Evolutionary conservation across 1,140 invertebrate genomes (phyloP).

Genomic region (Eurytemora carolleeae): DNA sequence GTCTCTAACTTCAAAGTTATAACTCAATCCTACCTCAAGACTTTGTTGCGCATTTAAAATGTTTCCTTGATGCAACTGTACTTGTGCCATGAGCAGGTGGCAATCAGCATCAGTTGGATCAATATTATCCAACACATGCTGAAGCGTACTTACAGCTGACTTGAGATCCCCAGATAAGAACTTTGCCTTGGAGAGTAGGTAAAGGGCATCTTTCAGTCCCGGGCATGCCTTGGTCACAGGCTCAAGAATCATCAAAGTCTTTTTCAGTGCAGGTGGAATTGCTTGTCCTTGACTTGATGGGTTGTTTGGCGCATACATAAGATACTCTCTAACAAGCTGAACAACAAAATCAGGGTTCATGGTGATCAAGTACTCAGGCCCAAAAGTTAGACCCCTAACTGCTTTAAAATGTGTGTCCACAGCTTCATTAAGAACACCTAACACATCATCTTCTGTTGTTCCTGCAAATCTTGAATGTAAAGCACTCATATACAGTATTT

Average conservation of each 20-base stretch:
- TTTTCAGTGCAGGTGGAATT: constrained; percentile 26
- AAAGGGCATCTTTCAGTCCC: constrained; percentile 47
- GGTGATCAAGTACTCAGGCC: constrained; percentile 45
- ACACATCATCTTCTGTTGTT: constrained; percentile 23
- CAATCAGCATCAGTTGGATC: constrained; percentile 57
- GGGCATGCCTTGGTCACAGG: constrained; percentile 56
- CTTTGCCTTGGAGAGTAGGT: constrained; percentile 53
- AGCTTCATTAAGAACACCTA: constrained; percentile 45
- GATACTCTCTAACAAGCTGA: constrained; percentile 51
- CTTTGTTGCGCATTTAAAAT: constrained; percentile 57
- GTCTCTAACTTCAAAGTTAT: constrained; percentile 70
- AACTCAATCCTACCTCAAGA: constrained; percentile 46
- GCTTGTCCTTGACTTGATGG: constrained; percentile 25
- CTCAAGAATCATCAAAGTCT: constrained; percentile 45
- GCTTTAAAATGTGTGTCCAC: constrained; percentile 42
- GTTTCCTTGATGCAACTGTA: constrained; percentile 45
- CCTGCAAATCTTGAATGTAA: background rate
- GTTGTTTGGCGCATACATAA: constrained; percentile 44
- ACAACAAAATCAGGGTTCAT: constrained; percentile 70
- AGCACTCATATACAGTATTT: background rate
- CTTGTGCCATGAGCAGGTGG: constrained; percentile 69
- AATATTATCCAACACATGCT: constrained; percentile 44
- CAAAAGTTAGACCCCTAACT: constrained; percentile 42
- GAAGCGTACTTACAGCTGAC: constrained; percentile 40
- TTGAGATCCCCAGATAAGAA: constrained; percentile 52